Conservation (phyloP, 2,113 vertebrate species). For the Pachycephala philippinensis region DNA sequence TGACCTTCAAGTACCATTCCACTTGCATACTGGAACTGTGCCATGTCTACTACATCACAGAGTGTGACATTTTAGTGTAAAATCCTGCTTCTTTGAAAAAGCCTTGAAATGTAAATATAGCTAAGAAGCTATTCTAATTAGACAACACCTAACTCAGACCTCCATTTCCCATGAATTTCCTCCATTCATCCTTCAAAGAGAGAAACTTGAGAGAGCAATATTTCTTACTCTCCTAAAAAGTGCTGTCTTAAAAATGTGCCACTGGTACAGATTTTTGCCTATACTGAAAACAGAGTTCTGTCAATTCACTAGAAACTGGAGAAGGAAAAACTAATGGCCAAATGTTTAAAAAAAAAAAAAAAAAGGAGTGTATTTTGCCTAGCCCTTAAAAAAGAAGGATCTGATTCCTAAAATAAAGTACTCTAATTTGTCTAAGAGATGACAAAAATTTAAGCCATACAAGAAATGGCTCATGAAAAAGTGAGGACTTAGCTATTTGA, state of each 20-base stretch:
- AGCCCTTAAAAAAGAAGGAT: neutral
- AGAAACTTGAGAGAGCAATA: neutral
- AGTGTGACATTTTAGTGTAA: neutral
- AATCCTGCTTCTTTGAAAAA: neutral
- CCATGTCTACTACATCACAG: neutral
- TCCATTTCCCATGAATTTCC: neutral
- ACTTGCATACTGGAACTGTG: neutral
- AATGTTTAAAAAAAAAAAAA: neutral
- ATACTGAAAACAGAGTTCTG: neutral
- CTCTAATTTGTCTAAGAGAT: neutral
- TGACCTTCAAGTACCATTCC: neutral
- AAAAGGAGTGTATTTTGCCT: neutral
- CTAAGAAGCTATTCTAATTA: neutral
- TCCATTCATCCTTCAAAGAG: neutral
- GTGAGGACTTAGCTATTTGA: neutral
- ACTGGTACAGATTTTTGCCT: neutral
- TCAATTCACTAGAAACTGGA: neutral
- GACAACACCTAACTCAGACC: neutral
- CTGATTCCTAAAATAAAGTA: neutral
- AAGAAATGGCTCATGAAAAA: neutral
- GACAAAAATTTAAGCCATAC: neutral
- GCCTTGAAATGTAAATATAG: neutral
- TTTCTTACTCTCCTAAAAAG: neutral
- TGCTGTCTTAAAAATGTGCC: neutral
- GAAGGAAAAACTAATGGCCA: neutral